phyloP scores from a whole-genome alignment of 2,888 invertebrate genomes.

The Aquatica leii region DNA sequence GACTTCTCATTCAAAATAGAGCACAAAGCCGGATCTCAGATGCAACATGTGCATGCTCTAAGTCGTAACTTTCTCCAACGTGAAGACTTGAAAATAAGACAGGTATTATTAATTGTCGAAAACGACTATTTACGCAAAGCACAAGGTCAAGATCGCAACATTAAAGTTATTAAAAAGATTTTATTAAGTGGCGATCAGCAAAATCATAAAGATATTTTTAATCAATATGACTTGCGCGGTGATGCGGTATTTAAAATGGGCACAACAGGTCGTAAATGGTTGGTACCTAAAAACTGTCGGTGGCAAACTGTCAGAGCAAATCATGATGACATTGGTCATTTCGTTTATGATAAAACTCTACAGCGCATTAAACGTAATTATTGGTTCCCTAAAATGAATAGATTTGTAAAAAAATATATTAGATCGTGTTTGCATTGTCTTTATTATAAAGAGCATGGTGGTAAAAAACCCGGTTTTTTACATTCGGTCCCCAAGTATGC shows the following conservation, averaged over 20 bases:
- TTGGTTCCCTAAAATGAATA: too few relatives aligned
- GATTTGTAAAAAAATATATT: too few relatives aligned
- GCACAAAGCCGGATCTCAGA: conserved; percentile 37
- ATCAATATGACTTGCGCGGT: conserved; percentile 33
- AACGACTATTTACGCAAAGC: conserved; percentile 34
- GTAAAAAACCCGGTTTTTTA: too few relatives aligned
- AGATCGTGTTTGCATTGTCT: too few relatives aligned
- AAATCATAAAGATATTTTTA: conserved; percentile 33
- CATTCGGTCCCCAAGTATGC: too few relatives aligned
- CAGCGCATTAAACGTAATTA: too few relatives aligned
- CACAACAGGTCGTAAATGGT: conserved; percentile 20
- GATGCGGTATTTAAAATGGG: conserved; percentile 35
- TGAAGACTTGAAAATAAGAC: neutral
- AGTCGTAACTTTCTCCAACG: conserved; percentile 37
- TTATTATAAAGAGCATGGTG: too few relatives aligned
- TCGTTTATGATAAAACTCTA: too few relatives aligned
- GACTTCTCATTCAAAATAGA: conserved; percentile 40
- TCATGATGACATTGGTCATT: conserved; percentile 49
- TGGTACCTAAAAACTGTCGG: conserved; percentile 41
- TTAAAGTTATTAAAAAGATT: conserved; percentile 32
- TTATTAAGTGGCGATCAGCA: conserved; percentile 22
- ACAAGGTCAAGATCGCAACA: conserved; percentile 31
- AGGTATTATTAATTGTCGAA: conserved; percentile 15
- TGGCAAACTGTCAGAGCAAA: conserved; percentile 41
- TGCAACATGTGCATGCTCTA: conserved; percentile 52